Base-by-base conservation (phyloP, 2,888 invertebrate species). In the Drosophila meridionalis region DNA sequence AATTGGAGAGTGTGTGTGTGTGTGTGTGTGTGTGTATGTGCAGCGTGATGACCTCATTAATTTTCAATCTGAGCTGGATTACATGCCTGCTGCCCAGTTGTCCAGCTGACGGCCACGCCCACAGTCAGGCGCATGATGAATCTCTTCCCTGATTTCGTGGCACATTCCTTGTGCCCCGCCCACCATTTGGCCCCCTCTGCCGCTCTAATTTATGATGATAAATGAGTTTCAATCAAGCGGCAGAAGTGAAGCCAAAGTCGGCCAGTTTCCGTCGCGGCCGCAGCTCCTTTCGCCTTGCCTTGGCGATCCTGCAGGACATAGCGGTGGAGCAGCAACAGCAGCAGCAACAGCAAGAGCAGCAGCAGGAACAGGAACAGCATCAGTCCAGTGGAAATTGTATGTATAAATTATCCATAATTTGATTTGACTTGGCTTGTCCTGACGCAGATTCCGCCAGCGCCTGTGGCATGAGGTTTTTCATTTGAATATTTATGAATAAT, bases 41-140 rank as follows among this genome's bases (percentile, higher is more conserved):
- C 76, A 71, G 70, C 73, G 65, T 87, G 90, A 87, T 87, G 91
- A 91, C 91, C 90, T 91, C 91, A 90, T 91, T 90, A 91, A 91
- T 90, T 91, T 90, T 91, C 91, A 90, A 90, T 91, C 90, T 90
- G 91, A 90, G 84, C 91, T 74, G 87, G 91, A 90, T 90, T 91
- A 90, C 81, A 82, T 64, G 76, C 65, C 76, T 34, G 59, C 66
- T 73, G 73, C 56, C 76, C 79, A 83, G 63, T 66, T 81, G 78
- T 66, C 78, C 77, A 59, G 20, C 53, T 68, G 69, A 69, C 53
- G 61, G 14, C 36, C 40, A 69, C 58, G 63, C 72, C 73, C 73
- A 50, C 45, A 63, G 52, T 40, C 59, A 69, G 70, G 60, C 78
- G 78, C 82, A 90, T 90, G 86, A 86, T 86, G 90, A 90, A 86